Base-by-base conservation (phyloP, 2,888 invertebrate genomes). In the Rhaphigaster nebulosa region DNA sequence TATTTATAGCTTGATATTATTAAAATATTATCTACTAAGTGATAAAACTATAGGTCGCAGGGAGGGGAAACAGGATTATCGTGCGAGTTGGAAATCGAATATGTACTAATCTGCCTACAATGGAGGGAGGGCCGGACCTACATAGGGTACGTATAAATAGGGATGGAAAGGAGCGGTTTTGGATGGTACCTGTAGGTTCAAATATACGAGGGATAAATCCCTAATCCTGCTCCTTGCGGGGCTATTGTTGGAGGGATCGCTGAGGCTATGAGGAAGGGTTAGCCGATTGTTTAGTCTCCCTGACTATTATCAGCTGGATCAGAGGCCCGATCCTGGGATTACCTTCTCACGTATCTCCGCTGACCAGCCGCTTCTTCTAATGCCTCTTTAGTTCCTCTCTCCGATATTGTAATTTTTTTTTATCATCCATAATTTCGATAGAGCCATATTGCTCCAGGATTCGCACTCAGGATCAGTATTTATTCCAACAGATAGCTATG, bases 181-280 rank as follows among this genome's bases (percentile, higher is more conserved):
- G 45, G 84, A 84, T 45, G 45, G 84, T 84, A 84, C 84, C 84
- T 84, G 84, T 84, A 84, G 84, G 84, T 84, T 84, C 45, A n/a
- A 84, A 84, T 84, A 84, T 84, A 84, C 45, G 45, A 84, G 41
- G n/a, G 12, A 10, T 84, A 84, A 84, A 84, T 84, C 84, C 84
- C 84, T 84, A 84, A 84, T 84, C 84, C 84, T n/a, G 38, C 45
- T 84, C 45, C 84, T 45, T 41, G 84, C 45, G 13, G 45, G 26
- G 18, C 84, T 15, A 45, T 84, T 45, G 45, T 84, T 45, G 84
- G 38, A 34, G 84, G 84, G n/a, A n/a, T n/a, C n/a, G n/a, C n/a
- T n/a, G n/a, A n/a, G n/a, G 38, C 38, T 45, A 29, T 84, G 84
- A 84, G 84, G 84, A 50, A 84, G 70, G 70, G 70, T 76, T 76